These are phyloP conservation scores for Gallinago solitaria DNA, from an alignment of 2,797 vertebrate genomes.

Conservation along the genomic window DNA sequence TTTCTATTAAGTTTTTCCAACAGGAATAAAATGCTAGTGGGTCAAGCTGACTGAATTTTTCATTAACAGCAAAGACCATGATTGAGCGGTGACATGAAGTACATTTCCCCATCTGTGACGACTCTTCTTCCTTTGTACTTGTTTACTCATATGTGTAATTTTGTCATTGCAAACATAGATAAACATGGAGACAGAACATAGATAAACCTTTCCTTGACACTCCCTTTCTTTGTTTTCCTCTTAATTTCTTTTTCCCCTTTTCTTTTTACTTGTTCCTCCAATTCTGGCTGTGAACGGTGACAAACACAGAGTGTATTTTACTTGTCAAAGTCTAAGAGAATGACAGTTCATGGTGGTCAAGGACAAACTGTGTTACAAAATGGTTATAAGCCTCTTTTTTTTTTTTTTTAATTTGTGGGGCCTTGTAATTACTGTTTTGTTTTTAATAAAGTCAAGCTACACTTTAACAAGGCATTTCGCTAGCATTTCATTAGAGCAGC, in stretches of 20 bases:
- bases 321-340: not conserved
- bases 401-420: constrained; percentile 30
- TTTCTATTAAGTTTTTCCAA: not conserved
- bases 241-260: not conserved
- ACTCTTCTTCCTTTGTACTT: not conserved
- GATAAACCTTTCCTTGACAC: not conserved
- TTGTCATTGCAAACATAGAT: not conserved
- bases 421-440: constrained; percentile 40
- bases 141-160: not conserved
- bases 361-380: not conserved
- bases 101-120: not conserved
- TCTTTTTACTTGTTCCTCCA: not conserved
- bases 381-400: constrained; percentile 13
- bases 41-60: not conserved
- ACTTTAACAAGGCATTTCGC: constrained; percentile 49
- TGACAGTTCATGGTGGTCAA: constrained; percentile 19
- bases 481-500: constrained; percentile 16
- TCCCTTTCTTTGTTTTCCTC: not conserved
- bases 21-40: not conserved
- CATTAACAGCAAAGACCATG: not conserved
- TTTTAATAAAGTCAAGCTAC: constrained; percentile 3
- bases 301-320: constrained; percentile 8
- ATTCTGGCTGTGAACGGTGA: not conserved
- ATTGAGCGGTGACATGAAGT: not conserved
- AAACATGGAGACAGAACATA: not conserved